Conservation (phyloP, 2,888 invertebrate genomes). For the Sipha maydis region DNA sequence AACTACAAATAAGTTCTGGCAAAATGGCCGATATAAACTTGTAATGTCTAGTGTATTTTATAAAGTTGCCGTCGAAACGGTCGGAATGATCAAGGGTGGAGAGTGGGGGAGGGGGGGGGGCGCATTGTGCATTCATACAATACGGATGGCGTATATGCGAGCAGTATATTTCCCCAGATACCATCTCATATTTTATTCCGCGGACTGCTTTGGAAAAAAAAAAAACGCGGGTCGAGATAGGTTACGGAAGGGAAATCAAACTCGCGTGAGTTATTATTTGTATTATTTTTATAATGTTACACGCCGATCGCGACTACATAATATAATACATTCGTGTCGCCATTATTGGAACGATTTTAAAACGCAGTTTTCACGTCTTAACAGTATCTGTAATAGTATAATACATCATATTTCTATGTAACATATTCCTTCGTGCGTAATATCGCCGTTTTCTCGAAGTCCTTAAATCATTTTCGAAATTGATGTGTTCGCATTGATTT, state of each 20-base stretch:
- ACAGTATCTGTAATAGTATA: background rate
- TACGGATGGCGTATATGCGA: slow-evolving; percentile 48
- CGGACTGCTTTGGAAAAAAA: background rate
- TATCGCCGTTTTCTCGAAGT: no score
- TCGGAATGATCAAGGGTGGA: background rate
- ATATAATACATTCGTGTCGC: background rate
- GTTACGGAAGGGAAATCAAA: slow-evolving; percentile 8
- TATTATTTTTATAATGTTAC: slow-evolving; percentile 3
- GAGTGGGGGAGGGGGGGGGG: background rate
- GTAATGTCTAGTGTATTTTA: slow-evolving; percentile 58
- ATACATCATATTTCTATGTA: no score
- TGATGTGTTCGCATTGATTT: no score
- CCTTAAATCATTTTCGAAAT: no score
- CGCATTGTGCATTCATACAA: slow-evolving; percentile 58
- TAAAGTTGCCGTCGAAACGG: slow-evolving; percentile 29
- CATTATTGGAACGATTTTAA: background rate
- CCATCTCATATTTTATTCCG: slow-evolving; percentile 61
- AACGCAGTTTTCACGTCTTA: background rate
- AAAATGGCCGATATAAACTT: slow-evolving; percentile 61
- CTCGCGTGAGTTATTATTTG: slow-evolving; percentile 33
- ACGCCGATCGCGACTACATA: background rate
- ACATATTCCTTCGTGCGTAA: no score
- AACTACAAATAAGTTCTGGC: slow-evolving; percentile 62
- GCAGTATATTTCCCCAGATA: slow-evolving; percentile 60
- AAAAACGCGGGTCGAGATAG: slow-evolving; percentile 6